Base-by-base conservation (phyloP, 2,888 invertebrate species). In the Lasioglossum oenotherae region DNA sequence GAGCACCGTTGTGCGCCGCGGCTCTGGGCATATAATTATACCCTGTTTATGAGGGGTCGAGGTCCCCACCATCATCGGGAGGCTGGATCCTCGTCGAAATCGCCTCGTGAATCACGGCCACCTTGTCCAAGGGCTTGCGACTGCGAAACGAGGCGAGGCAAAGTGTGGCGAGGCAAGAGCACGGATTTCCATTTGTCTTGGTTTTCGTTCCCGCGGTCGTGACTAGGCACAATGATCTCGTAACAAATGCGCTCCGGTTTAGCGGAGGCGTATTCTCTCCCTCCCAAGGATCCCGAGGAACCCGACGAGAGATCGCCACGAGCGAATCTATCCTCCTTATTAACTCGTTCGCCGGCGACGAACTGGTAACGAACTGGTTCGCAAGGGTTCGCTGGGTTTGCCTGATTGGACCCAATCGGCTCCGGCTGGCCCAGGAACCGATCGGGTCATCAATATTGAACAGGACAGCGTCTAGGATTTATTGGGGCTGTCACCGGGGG, bases 171-270 rank as follows among this genome's bases (percentile, higher is more conserved):
- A 69, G 4, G 35, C 53, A 10, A 41, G 60, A 57, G 57, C 82
- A 78, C 78, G 84, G 72, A 78, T 80, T 87, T 84, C 80, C 81
- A 86, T 84, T 87, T 84, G 80, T 87, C 87, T 87, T 74, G 83
- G 80, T 78, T 38, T 78, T 80, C 74, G 78, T 69, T 60, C 72
- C 78, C n/a, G 27, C 23, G 80, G 78, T 87, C 87, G 87, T 87
- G 87, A 87, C 87, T 31, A 38, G 76, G 64, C 80, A 74, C 87
- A 81, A 86, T 77, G 87, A 87, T 87, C 82, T 86, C 64, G 77
- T 86, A 86, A 87, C 81, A 77, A 87, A 84, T 84, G 87, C 87
- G 78, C 31, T 74, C 67, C 60, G 67, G 74, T 75, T 74, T 60
- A 53, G 79, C 77, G 71, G 41, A 78, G 80, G 82, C 82, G 81